A percentile compares a stretch with the other conserved stretches of the same genome.
phyloP scores from a whole-genome alignment of 1,140 invertebrate species.

The Drosophila orena region DNA sequence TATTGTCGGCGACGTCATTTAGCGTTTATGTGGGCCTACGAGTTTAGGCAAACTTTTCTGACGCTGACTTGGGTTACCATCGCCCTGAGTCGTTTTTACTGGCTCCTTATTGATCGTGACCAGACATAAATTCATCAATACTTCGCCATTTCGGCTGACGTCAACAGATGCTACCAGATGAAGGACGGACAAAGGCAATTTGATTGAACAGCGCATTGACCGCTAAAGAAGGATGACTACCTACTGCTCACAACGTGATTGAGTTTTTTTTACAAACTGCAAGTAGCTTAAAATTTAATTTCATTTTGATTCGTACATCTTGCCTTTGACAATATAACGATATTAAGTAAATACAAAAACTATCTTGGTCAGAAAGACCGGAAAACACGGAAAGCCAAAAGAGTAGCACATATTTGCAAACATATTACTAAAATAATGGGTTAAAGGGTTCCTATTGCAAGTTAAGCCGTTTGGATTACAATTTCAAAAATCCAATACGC shows the following conservation, averaged over 20 bases:
- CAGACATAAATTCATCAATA: constrained; percentile 79
- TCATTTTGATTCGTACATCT: neutral
- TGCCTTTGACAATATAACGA: no score
- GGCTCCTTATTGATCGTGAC: constrained; percentile 64
- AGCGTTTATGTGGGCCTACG: constrained; percentile 17
- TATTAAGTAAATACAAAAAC: no score
- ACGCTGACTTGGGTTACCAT: constrained; percentile 37
- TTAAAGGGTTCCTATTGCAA: neutral
- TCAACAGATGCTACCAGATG: constrained; percentile 58
- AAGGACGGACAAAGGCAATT: constrained; percentile 33
- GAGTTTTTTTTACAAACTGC: neutral
- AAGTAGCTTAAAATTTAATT: neutral
- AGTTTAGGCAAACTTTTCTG: constrained; percentile 35
- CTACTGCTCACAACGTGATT: neutral
- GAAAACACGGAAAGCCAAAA: no score
- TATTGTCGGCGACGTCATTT: constrained; percentile 48
- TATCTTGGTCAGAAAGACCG: no score
- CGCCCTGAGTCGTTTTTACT: constrained; percentile 47
- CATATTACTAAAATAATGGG: neutral
- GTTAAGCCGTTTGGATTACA: neutral
- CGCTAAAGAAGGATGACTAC: constrained; percentile 8
- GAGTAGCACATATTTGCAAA: neutral
- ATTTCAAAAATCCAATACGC: neutral
- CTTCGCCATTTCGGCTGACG: constrained; percentile 49
- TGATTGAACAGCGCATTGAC: constrained; percentile 31